Percentiles rank a stretch among this genome's conserved stretches.
Conservation (phyloP, 2,797 vertebrate genomes). For the Cryptoprocta ferox region DNA sequence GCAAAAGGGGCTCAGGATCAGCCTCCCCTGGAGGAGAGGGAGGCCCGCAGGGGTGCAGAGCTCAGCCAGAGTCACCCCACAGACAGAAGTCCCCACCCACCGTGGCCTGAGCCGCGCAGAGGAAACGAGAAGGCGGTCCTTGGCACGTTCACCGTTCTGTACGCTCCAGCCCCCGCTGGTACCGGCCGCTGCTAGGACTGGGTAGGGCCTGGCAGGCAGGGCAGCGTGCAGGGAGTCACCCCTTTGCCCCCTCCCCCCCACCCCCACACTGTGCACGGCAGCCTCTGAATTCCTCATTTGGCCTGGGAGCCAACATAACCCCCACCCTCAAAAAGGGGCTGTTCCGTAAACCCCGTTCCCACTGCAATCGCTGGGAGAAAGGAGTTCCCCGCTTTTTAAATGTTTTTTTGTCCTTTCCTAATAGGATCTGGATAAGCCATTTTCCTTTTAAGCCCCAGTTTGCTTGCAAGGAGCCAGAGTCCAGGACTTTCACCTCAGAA, state of each 20-base stretch:
- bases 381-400: background rate
- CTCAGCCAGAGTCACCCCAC: no score
- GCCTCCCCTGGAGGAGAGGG: background rate
- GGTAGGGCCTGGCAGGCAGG: fast-evolving
- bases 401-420: background rate
- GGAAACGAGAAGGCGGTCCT: background rate
- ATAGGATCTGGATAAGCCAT: background rate
- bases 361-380: fast-evolving
- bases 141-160: fast-evolving
- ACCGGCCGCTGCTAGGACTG: fast-evolving
- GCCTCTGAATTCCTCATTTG: fast-evolving
- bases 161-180: fast-evolving
- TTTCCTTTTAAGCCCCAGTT: background rate
- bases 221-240: background rate
- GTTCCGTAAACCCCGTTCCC: background rate
- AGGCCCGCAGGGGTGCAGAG: background rate
- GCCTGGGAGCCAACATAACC: background rate
- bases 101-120: fast-evolving
- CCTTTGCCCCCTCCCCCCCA: fast-evolving
- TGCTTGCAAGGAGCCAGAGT: background rate
- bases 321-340: background rate
- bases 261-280: fast-evolving
- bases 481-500: background rate
- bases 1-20: background rate
- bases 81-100: fast-evolving